Evolutionary conservation across 2,113 vertebrate genomes (phyloP).

Genomic region (Trichechus manatus): DNA sequence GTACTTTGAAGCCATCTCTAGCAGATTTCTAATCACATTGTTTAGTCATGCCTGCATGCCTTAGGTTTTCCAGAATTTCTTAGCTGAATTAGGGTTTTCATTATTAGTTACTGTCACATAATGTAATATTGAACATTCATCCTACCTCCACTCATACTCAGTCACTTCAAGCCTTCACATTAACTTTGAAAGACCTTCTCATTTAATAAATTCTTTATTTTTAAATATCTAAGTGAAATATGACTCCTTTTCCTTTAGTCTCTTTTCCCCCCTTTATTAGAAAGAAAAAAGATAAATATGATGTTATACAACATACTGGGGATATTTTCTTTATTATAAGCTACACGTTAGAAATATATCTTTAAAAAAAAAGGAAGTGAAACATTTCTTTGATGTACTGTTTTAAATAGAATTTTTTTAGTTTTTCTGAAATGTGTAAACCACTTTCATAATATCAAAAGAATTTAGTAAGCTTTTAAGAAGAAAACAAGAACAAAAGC

Average conservation of each 20-base stretch:
- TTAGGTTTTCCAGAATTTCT: not conserved
- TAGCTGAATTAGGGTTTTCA: not conserved
- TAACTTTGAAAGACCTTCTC: slow-evolving; percentile 31
- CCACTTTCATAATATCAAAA: not conserved
- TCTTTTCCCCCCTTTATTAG: not conserved
- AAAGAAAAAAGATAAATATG: slow-evolving; percentile 10
- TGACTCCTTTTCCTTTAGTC: not conserved
- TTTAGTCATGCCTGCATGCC: not conserved
- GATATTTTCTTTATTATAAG: not conserved
- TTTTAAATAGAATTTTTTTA: slow-evolving; percentile 37
- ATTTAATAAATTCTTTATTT: slow-evolving; percentile 42
- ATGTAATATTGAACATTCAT: not conserved
- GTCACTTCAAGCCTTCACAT: not conserved
- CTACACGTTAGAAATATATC: not conserved
- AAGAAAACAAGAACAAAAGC: not conserved
- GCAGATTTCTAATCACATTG: not conserved
- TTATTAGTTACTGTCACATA: not conserved
- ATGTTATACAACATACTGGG: not conserved
- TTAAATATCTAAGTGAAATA: slow-evolving; percentile 14
- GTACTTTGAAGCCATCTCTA: not conserved
- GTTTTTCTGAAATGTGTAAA: not conserved
- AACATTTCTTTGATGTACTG: not conserved
- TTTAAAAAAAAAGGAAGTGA: not conserved
- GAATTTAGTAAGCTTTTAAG: not conserved
- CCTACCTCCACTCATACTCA: not conserved